Base-by-base conservation (phyloP, 2,888 invertebrate genomes). In the Nephrotoma guestfalica region DNA sequence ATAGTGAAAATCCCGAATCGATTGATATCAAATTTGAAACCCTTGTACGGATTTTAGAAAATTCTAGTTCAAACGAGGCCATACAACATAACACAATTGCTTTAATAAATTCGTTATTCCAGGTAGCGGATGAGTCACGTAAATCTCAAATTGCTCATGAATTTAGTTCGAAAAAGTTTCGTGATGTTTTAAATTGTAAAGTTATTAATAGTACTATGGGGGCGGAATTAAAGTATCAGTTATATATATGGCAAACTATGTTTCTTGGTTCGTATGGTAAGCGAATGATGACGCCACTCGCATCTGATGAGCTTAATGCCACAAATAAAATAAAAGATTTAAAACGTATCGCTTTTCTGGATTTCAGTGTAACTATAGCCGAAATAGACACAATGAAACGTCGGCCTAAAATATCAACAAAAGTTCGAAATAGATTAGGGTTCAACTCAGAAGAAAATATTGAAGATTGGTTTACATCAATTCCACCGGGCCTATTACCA, bases 381-480 rank as follows among this genome's bases (percentile, higher is more conserved):
- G 71, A 40, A 7, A 30, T 9, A 11, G 84, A 41, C 18, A 51
- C 7, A 1, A 9, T 40, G 4, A n/a, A 94, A 87, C 93, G 30
- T 30, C 30, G 95, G 88, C 86, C 86, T 45, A 96, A 95, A 89
- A 95, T 96, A 2, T 91, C 90, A 88, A 90, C 91, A 0, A 96
- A 96, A 90, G 98, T 98, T 91, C 98, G 96, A 90, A 97, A 97
- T 90, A 98, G 98, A 91, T 93, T 99, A 4, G 99, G 99, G 0
- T 99, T 99, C 90, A 96, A 96, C 92, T 97, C 96, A 91, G 96
- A 97, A 89, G 96, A 96, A 47, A 97, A 97, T 92, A 98, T 98
- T 2, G 96, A 97, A 0, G 94, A 97, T 89, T 98, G 99, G 92
- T 98, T 99, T 89, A 95, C 95, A 86, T 96, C 96, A 91, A 95